Evolutionary conservation across 2,888 invertebrate species (phyloP), one percentile per base, ranked within the genome.

Genomic region (Cheilosia vernalis): DNA sequence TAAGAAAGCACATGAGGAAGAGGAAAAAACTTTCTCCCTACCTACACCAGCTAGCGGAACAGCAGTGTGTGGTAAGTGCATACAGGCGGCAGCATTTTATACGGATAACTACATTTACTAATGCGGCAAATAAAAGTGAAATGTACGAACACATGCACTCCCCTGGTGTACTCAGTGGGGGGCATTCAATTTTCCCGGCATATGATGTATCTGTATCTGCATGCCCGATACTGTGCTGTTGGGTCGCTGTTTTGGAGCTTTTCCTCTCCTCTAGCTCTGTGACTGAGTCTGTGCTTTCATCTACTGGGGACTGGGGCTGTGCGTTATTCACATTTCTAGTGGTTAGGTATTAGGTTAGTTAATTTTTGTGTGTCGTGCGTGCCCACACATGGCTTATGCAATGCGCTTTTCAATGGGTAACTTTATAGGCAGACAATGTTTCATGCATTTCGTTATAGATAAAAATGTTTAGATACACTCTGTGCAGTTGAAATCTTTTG

Each of bases 11-110:
- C 60, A 81, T 82, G 82, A 82, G 86, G 82, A 86, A 86, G 86
- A 86, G 82, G 82, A 82, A 13, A 86, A 86, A 82, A 86, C 86
- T 86, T 86, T 86, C 86, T 86, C 82, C 82, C 58, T 80, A 76
- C 80, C 72, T 76, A 85, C 47, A 85, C 81, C 49, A 72, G 24
- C n/a, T 51, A 66, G 58, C 40, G 13, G 21, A 58, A 24, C 5
- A 27, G 37, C 10, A 21, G 13, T 24, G 13, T 51, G 21, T 15
- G 21, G 24, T 13, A 13, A 13, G 5, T 51, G 21, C 24, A 73
- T 21, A 67, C 49, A 51, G 19, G 44, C 37, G 40, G 42, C 17
- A 44, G 17, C 37, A 44, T 7, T 47, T 17, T 47, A 74, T 49
- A 70, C 42, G 27, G 17, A 49, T 19, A 61, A 70, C 67, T 42